phyloP scores from a whole-genome alignment of 1,140 invertebrate species.

The Papilio helenus region DNA sequence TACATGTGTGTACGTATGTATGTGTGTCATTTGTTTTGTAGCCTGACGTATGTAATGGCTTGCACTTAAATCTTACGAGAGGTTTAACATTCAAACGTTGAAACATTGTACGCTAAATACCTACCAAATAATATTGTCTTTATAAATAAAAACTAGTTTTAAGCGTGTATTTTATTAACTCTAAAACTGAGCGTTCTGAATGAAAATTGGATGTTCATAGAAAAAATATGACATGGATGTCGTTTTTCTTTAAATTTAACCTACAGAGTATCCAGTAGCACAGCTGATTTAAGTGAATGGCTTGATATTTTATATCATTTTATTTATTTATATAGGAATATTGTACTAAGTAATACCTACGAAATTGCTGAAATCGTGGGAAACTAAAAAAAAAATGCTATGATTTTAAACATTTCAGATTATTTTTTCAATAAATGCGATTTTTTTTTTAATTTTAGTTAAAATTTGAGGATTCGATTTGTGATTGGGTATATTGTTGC shows the following conservation, averaged over 20 bases:
- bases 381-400: too few species aligned
- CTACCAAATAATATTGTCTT: not conserved
- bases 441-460: not conserved
- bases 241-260: not conserved
- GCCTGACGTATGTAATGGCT: not conserved
- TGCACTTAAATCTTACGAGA: conserved; percentile 11
- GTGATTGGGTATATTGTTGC: not conserved
- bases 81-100: not conserved
- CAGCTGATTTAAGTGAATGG: not conserved
- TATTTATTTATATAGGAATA: too few species aligned
- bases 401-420: not conserved
- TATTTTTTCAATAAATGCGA: not conserved
- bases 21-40: conserved; percentile 2
- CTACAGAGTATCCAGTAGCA: not conserved
- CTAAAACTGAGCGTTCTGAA: not conserved
- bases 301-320: too few species aligned
- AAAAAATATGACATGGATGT: not conserved
- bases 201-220: not conserved
- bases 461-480: not conserved
- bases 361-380: too few species aligned
- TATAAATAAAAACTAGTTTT: not conserved
- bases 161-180: not conserved
- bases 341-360: not conserved
- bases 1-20: not conserved
- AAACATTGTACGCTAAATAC: not conserved